Percentiles rank a stretch among this genome's conserved stretches.
These are phyloP conservation scores for Rhimphoctona megacephalus DNA, from an alignment of 2,888 invertebrate genomes.

Conservation along the genomic window DNA sequence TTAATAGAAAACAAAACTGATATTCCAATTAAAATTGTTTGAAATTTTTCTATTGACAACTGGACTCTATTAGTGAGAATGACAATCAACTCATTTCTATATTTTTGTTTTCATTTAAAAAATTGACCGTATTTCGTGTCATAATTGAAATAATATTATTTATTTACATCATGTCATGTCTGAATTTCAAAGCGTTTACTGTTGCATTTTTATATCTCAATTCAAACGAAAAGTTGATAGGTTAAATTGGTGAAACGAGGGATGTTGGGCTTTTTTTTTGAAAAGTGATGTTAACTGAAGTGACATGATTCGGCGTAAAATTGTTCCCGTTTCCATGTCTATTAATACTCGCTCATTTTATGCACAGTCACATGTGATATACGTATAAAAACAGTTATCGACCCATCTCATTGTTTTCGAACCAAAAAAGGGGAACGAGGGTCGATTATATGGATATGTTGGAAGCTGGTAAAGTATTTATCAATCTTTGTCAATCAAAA, in stretches of 20 bases:
- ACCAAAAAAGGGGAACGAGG: constrained; percentile 6
- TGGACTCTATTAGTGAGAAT: not conserved
- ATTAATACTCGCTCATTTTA: not conserved
- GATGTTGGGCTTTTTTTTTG: not conserved
- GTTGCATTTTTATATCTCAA: not conserved
- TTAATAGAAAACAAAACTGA: not conserved
- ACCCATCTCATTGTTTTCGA: constrained; percentile 10
- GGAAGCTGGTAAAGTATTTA: constrained; percentile 37
- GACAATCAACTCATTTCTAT: not conserved
- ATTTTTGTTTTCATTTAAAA: not conserved
- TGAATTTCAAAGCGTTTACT: not conserved
- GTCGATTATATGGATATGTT: constrained; percentile 26
- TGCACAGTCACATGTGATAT: not conserved
- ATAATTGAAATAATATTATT: not conserved
- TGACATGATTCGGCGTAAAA: constrained; percentile 22
- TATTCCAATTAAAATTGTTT: not conserved
- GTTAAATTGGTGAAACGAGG: not conserved
- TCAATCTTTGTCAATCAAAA: not conserved
- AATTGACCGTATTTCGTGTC: not conserved
- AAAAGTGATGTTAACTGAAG: not conserved
- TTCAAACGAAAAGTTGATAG: not conserved
- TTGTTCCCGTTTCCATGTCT: constrained; percentile 5
- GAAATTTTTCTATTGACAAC: not conserved
- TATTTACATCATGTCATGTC: not conserved
- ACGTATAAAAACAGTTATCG: not conserved